Evolutionary conservation across 2,113 vertebrate species (phyloP), one percentile per base, ranked within the genome.

Genomic region (Microtus ochrogaster): DNA sequence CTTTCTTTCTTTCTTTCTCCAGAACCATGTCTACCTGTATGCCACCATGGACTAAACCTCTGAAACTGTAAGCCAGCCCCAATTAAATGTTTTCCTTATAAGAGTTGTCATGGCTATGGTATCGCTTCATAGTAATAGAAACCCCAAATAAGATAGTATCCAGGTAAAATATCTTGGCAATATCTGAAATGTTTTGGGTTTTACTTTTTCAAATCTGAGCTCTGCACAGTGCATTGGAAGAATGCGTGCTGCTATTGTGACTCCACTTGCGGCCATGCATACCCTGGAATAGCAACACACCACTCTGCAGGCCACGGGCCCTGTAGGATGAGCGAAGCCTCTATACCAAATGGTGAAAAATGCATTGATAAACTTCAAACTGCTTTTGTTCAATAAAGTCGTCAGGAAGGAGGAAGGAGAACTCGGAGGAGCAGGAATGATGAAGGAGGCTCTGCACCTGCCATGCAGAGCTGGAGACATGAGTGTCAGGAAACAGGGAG

Each of bases 231-330:
- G 0, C 0, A 52, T 24, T 1, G 7, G 44, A 47, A 47, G 8
- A 8, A 6, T 52, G 0, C 10, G 36, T 24, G 16, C 11, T 74
- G 14, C 6, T 22, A 13, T 5, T 1, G 7, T 0, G n/a, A 70
- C 14, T 11, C 52, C 26, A 4, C 21, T 14, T 26, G 13, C 24
- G 0, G 2, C 13, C 55, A 11, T n/a, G 33, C 5, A 8, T 3
- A 55, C 52, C 52, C 52, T 55, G 52, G 36, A 41, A 55, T 4
- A 65, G 8, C 0, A 13, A 19, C 70, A 7, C 10, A 1, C 28
- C 13, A 17, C 3, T 16, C 26, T 9, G 1, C 3, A 47, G 30
- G 7, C 65, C 1, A 10, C 0, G 39, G n/a, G 19, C 9, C 7
- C 65, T 21, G 0, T n/a, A 2, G 13, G 47, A 36, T 2, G 47